These are phyloP conservation scores for Azemiops feae DNA, from an alignment of 2,113 vertebrate genomes.

Conservation along the genomic window DNA sequence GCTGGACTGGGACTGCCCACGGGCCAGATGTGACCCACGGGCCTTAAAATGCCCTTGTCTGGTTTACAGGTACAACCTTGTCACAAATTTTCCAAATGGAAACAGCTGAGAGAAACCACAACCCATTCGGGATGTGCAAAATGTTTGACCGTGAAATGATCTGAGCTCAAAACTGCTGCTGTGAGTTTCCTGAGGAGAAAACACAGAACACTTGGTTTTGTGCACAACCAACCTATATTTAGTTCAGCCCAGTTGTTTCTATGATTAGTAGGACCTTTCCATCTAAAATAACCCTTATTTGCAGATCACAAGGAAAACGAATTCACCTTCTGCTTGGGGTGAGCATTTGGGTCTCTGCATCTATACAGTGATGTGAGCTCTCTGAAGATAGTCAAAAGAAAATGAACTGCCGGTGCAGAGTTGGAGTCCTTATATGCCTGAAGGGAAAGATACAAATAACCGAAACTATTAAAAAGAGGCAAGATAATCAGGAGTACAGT, in stretches of 20 bases:
- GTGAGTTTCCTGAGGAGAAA: not conserved
- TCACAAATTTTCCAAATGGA: not conserved
- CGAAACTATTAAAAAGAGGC: not conserved
- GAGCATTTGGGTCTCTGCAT: conserved; percentile 41
- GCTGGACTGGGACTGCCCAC: not conserved
- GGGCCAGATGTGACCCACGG: not conserved
- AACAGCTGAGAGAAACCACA: not conserved
- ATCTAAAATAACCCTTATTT: not conserved
- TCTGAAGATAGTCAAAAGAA: conserved; percentile 84
- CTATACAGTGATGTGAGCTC: conserved; percentile 81
- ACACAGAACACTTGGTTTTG: not conserved
- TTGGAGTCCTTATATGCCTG: conserved; percentile 67
- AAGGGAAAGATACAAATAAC: not conserved
- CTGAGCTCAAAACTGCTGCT: not conserved
- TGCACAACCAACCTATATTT: not conserved
- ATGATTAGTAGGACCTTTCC: not conserved
- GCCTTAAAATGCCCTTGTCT: not conserved
- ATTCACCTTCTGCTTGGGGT: conserved; percentile 76
- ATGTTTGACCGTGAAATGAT: not conserved
- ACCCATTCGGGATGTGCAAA: not conserved
- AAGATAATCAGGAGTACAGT: not conserved
- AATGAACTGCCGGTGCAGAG: conserved; percentile 55
- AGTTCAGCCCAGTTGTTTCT: not conserved
- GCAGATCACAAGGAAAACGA: not conserved
- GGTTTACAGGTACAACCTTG: not conserved